phyloP scores from a whole-genome alignment of 2,888 invertebrate species.

The Sceliomorpha sp. region DNA sequence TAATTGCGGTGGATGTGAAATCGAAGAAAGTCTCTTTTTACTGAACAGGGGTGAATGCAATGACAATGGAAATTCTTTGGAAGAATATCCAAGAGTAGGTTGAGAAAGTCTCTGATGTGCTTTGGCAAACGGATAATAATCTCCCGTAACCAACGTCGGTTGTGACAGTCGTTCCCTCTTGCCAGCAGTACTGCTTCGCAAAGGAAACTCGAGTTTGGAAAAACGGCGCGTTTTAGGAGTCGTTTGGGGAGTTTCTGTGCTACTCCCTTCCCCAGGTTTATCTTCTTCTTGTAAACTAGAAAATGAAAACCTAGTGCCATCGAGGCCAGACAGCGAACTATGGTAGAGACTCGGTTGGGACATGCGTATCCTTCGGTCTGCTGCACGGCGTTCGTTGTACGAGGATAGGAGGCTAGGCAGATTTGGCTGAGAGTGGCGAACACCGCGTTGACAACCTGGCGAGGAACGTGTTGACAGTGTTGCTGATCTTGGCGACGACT shows the following conservation, averaged over 20 bases:
- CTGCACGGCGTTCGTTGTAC: slow-evolving; percentile 65
- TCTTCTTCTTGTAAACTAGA: slow-evolving; percentile 66
- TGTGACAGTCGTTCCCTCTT: slow-evolving; percentile 73
- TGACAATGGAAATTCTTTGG: slow-evolving; percentile 46
- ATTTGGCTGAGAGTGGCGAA: slow-evolving; percentile 75
- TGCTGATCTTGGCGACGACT: slow-evolving; percentile 68
- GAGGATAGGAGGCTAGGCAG: slow-evolving; percentile 71
- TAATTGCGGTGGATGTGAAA: slow-evolving; percentile 28
- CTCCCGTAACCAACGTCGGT: slow-evolving; percentile 72
- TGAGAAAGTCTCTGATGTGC: slow-evolving; percentile 74
- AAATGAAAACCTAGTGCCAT: slow-evolving; percentile 67
- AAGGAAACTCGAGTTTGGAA: slow-evolving; percentile 38
- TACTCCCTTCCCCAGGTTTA: slow-evolving; percentile 18
- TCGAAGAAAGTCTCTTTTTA: slow-evolving; percentile 66
- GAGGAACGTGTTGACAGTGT: slow-evolving; percentile 64
- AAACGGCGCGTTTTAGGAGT: slow-evolving; percentile 32
- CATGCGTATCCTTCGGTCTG: slow-evolving; percentile 72
- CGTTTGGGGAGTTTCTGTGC: slow-evolving; percentile 22
- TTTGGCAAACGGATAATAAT: slow-evolving; percentile 68
- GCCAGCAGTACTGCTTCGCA: slow-evolving; percentile 38
- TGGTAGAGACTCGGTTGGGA: slow-evolving; percentile 73
- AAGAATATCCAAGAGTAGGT: slow-evolving; percentile 67
- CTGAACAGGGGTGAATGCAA: slow-evolving; percentile 61
- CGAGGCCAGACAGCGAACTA: slow-evolving; percentile 63
- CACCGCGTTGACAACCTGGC: slow-evolving; percentile 70